Conservation (phyloP, 2,888 invertebrate genomes). For the Oligia strigilis region DNA sequence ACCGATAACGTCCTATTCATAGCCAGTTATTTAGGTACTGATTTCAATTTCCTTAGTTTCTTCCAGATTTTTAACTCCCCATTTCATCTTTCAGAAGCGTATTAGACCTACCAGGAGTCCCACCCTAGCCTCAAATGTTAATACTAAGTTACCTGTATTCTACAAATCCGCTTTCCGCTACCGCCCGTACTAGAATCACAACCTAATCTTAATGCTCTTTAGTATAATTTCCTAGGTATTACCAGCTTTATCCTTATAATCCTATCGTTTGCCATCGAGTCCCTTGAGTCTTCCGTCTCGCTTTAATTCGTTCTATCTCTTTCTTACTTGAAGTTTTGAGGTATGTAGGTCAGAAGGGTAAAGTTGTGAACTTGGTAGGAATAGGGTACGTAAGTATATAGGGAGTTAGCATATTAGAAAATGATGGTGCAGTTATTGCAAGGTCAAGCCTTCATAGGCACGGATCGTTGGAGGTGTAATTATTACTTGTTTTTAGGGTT, state of each 20-base stretch:
- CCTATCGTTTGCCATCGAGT: conserved; percentile 49
- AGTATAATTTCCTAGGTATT: conserved; percentile 42
- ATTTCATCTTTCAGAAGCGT: background rate
- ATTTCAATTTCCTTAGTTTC: background rate
- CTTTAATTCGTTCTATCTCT: conserved; percentile 2
- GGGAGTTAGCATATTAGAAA: background rate
- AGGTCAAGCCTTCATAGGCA: too few relatives aligned
- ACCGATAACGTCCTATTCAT: too few relatives aligned
- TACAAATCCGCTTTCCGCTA: conserved; percentile 7
- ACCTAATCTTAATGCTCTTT: conserved; percentile 19
- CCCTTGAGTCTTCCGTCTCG: conserved; percentile 19
- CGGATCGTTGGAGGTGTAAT: too few relatives aligned
- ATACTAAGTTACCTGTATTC: background rate
- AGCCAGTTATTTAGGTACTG: background rate
- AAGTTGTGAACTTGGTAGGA: background rate
- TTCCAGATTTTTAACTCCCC: background rate
- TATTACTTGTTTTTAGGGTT: too few relatives aligned
- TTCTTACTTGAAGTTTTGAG: conserved; percentile 5
- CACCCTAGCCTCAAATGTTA: background rate
- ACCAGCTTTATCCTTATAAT: conserved; percentile 30
- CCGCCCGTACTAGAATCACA: background rate
- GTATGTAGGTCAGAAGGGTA: conserved; percentile 37
- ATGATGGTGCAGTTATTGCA: background rate
- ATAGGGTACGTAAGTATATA: background rate
- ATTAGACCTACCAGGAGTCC: too few relatives aligned